Evolutionary conservation across 2,113 vertebrate species (phyloP), one percentile per base, ranked within the genome.

Genomic region (Actenoides hombroni): DNA sequence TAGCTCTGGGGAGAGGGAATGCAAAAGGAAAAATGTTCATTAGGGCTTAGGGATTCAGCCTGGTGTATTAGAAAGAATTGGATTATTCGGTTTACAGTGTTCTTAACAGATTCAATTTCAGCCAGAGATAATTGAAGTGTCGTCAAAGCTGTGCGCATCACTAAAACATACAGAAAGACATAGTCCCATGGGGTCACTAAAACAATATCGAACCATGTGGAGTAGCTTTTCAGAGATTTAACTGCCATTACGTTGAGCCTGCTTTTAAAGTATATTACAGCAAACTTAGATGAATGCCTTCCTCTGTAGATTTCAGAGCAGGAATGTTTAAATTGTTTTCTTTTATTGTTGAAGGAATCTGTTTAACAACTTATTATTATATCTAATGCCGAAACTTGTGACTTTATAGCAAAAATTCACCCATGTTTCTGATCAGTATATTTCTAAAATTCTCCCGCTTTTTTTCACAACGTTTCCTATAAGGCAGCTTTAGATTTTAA

Each of bases 71-170:
- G 85, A 73, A 94, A 83, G 88, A 95, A 96, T 94, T 97, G 83
- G 93, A 95, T 97, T 96, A 95, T 95, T 96, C 51, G 4, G 69
- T 85, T 97, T 97, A 81, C 92, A 96, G 49, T 94, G 81, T 97
- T 97, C 80, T 91, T 96, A 95, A 94, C 96, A 94, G 94, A 96
- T 95, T 97, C 69, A 92, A 94, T 97, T 97, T 97, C 79, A 86
- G 81, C 65, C 86, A 51, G 42, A 70, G 77, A 85, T 95, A 83
- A 96, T 90, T 95, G 94, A 95, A 96, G 71, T 97, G 78, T 95
- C 94, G 56, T 95, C 86, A 94, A 94, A 94, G 75, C 79, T 57
- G 74, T 74, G 83, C 88, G 84, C 87, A 91, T 84, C 93, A 31
- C 59, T 92, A 87, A 86, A 95, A 70, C 85, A 69, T 79, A 95